phyloP scores from a whole-genome alignment of 2,797 vertebrate species.

The Nasua narica region DNA sequence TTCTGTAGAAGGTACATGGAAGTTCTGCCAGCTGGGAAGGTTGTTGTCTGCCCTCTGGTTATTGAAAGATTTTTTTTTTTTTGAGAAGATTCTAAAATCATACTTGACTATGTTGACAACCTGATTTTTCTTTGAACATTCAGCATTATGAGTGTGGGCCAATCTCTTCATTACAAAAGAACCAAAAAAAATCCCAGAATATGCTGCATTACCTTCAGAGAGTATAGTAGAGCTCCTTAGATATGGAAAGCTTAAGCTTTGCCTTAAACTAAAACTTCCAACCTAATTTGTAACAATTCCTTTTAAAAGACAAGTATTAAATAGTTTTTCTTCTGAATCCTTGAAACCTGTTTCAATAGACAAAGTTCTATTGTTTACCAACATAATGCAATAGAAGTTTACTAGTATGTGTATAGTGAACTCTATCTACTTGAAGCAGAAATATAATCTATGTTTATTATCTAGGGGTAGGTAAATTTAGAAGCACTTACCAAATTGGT shows the following conservation, averaged over 20 bases:
- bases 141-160: not conserved
- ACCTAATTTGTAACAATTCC: not conserved
- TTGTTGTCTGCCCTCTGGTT: not conserved
- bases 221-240: not conserved
- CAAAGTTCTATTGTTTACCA: not conserved
- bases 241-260: not conserved
- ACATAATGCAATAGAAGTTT: not conserved
- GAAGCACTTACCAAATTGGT: conserved; percentile 13
- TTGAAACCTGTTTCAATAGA: not conserved
- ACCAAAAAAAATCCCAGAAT: not conserved
- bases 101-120: not conserved
- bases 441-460: not conserved
- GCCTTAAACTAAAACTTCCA: not conserved
- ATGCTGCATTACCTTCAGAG: not conserved
- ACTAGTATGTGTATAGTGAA: not conserved
- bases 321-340: conserved; percentile 12
- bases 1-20: not conserved
- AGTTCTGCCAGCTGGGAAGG: not conserved
- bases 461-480: not conserved
- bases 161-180: not conserved
- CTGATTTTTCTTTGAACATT: conserved; percentile 25
- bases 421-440: not conserved
- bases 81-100: not conserved
- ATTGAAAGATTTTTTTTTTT: not conserved
- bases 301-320: not conserved